A percentile compares a stretch with the other conserved stretches of the same genome.
Evolutionary conservation across 2,888 invertebrate species (phyloP).

Genomic region (Lymantria monacha): DNA sequence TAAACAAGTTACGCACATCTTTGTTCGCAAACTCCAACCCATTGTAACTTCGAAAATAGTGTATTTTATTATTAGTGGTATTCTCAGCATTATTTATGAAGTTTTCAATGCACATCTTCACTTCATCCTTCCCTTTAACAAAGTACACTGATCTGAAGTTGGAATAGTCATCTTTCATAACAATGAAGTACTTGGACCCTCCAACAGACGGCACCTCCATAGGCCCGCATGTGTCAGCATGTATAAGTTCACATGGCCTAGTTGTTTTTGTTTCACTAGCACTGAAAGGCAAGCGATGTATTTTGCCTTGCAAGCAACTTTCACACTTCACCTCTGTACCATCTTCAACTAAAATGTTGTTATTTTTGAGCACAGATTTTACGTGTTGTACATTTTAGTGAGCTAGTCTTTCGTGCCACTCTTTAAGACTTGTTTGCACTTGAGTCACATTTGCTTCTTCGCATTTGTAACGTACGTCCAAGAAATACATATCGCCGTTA

Average conservation of each 20-base stretch:
- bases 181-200: slow-evolving; percentile 26
- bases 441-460: neutral
- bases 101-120: neutral
- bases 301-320: slow-evolving; percentile 17
- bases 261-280: slow-evolving; percentile 19
- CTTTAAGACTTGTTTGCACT: slow-evolving; percentile 2
- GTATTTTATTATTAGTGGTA: slow-evolving; percentile 1
- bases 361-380: slow-evolving; percentile 15
- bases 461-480: neutral
- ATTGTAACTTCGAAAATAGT: slow-evolving; percentile 3
- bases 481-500: neutral
- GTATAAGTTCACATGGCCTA: slow-evolving; percentile 26
- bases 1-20: neutral
- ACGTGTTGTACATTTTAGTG: slow-evolving; percentile 23
- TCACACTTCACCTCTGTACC: slow-evolving; percentile 10
- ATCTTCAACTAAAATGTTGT: slow-evolving; percentile 20
- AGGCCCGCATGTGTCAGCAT: slow-evolving; percentile 18
- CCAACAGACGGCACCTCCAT: slow-evolving; percentile 27
- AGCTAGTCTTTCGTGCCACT: slow-evolving; percentile 22
- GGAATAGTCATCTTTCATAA: slow-evolving; percentile 34
- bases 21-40: slow-evolving; percentile 5
- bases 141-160: slow-evolving; percentile 7
- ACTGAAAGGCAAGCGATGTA: slow-evolving; percentile 16
- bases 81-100: slow-evolving; percentile 2
- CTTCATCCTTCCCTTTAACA: neutral